phyloP scores from a whole-genome alignment of 2,113 vertebrate species.

The Oplegnathus fasciatus region DNA sequence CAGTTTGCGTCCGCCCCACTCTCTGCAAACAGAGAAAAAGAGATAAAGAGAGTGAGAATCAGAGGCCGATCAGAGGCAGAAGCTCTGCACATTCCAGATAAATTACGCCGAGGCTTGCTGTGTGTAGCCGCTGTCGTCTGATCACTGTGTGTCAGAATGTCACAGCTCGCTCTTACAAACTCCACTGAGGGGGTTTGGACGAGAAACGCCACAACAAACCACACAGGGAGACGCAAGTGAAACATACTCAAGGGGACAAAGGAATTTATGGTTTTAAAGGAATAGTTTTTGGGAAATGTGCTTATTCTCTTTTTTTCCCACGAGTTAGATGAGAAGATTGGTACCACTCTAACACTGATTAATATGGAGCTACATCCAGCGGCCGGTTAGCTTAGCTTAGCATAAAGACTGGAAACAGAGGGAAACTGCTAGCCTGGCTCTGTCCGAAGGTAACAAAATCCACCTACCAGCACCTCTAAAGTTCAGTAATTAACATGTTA shows the following conservation, averaged over 20 bases:
- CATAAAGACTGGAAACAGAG: background rate
- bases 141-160: conserved; percentile 51
- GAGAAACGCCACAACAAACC: conserved; percentile 7
- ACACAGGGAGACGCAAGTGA: background rate
- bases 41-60: conserved; percentile 28
- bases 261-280: background rate
- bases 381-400: background rate
- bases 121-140: conserved; percentile 11
- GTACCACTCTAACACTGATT: background rate
- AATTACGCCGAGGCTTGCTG: conserved; percentile 23
- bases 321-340: background rate
- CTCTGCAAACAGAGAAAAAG: conserved; percentile 41
- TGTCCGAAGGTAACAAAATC: background rate
- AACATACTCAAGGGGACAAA: background rate
- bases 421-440: background rate
- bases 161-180: conserved; percentile 38
- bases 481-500: background rate
- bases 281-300: background rate
- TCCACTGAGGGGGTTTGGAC: background rate
- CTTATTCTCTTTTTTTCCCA: background rate
- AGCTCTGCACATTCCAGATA: conserved; percentile 45
- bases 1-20: conserved; percentile 41
- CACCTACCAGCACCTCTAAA: background rate
- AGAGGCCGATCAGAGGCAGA: conserved; percentile 25
- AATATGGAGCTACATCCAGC: background rate